Percentiles rank a stretch among this genome's conserved stretches.
Conservation (phyloP, 2,888 invertebrate species). For the Cryptus armator region DNA sequence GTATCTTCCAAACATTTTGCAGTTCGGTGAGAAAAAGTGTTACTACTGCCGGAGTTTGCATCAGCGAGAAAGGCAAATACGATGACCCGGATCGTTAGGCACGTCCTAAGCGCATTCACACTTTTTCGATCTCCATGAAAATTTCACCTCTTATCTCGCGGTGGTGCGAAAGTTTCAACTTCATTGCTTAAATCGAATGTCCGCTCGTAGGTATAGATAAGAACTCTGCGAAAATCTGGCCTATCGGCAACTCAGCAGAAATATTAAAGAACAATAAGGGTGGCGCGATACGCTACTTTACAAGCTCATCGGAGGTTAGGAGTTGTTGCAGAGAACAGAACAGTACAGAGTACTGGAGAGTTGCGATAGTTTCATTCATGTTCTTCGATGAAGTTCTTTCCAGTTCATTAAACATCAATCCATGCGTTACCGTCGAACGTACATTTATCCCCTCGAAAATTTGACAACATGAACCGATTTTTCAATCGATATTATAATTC, state of each 20-base stretch:
- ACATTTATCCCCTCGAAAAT: too few relatives aligned
- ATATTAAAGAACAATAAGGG: conserved; percentile 47
- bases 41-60: conserved; percentile 69
- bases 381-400: conserved; percentile 8
- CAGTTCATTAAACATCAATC: too few relatives aligned
- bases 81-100: conserved; percentile 54
- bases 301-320: conserved; percentile 8
- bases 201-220: conserved; percentile 45
- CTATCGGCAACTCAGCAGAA: conserved; percentile 47
- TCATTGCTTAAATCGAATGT: conserved; percentile 43
- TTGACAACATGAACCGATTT: too few relatives aligned
- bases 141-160: not conserved
- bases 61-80: conserved; percentile 73
- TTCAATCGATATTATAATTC: too few relatives aligned
- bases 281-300: conserved; percentile 45
- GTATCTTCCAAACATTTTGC: conserved; percentile 44
- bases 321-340: not conserved
- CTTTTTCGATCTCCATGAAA: conserved; percentile 38
- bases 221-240: conserved; percentile 57
- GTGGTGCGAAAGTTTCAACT: conserved; percentile 26
- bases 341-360: conserved; percentile 35
- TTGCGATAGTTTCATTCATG: conserved; percentile 48
- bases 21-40: not conserved
- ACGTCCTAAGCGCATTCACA: conserved; percentile 69
- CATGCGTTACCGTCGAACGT: too few relatives aligned